Evolutionary conservation across 92 coral and sea anemone species (phyloP), one percentile per base, ranked within the genome.

Genomic region (Epizoanthus illoricatus): DNA sequence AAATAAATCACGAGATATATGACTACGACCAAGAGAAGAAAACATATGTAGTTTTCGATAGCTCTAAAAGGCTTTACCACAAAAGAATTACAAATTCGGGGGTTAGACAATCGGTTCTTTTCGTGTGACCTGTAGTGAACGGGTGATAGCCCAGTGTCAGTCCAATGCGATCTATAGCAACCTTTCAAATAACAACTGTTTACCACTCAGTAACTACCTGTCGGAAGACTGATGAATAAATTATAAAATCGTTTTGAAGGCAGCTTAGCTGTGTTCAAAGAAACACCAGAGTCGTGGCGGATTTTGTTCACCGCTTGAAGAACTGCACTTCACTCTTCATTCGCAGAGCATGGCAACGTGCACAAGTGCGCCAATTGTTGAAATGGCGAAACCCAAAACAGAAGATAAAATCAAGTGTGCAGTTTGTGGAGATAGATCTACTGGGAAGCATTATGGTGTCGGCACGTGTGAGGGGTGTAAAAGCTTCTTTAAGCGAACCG

Each of bases 391-490:
- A 19, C 57, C 81, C 3, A 88, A 90, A 78, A 52, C 90, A 19
- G 94, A 93, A 33, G 97, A 93, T 45, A 93, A 87, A 55, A 76
- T 88, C 10, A 90, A 88, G 65, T 93, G 97, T 36, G 97, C 97
- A 5, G 97, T 93, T 18, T 93, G 97, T 39, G 92, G 97, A 4
- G 97, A 93, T 45, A 93, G 87, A 71, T 93, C 97, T 7, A 93
- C 97, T 2, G 97, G 97, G 5, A 93, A 91, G 54, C 97, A 93
- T 59, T 93, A 93, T 42, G 97, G 97, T 9, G 97, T 93, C 18
- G 90, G 91, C 81, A 93, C 97, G 66, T 93, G 97, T 73, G 97
- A 93, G 76, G 97, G 97, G 0, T 93, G 97, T 57, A 93, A 93
- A 28, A 93, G 97, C 41, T 93, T 93, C 91, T 93, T 93, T 76